Conservation (phyloP, 2,888 invertebrate species). For the Lasioglossum morio region DNA sequence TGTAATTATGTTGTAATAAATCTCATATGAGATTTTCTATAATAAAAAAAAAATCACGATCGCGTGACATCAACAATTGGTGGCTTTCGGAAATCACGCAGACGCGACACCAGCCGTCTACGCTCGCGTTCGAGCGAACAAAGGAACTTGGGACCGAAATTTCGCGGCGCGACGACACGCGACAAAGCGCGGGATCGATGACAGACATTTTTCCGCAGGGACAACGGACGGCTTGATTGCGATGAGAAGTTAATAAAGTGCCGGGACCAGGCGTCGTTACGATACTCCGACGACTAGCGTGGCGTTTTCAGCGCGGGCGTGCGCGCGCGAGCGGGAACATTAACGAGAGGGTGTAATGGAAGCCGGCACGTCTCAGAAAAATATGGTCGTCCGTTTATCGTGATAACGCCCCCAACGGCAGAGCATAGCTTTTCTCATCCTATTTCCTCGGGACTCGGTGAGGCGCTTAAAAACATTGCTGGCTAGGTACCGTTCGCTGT, state of each 20-base stretch:
- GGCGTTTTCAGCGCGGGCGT: conserved; percentile 23
- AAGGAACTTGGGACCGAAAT: not conserved
- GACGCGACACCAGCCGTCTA: not conserved
- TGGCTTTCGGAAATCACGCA: not conserved
- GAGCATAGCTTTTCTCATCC: conserved; percentile 56
- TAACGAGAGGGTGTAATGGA: conserved; percentile 52
- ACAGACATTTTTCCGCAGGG: not conserved
- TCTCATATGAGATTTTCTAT: too few species aligned
- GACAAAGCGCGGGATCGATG: conserved; percentile 5
- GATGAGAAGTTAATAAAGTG: conserved; percentile 65
- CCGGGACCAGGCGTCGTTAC: conserved; percentile 40
- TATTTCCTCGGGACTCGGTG: conserved; percentile 52
- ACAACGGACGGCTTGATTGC: conserved; percentile 43
- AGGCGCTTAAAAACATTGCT: conserved; percentile 62
- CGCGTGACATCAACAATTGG: not conserved
- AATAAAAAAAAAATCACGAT: not conserved
- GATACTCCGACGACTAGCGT: conserved; percentile 29
- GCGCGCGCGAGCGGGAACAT: conserved; percentile 33
- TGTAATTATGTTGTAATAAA: too few species aligned
- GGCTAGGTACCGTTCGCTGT: not conserved
- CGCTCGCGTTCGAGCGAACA: not conserved
- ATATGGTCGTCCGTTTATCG: conserved; percentile 66
- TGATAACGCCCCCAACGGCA: conserved; percentile 55
- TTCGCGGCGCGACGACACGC: not conserved
- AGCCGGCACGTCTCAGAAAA: conserved; percentile 53